These are phyloP conservation scores for Carassius auratus DNA, from an alignment of 2,113 vertebrate species.

Conservation along the genomic window DNA sequence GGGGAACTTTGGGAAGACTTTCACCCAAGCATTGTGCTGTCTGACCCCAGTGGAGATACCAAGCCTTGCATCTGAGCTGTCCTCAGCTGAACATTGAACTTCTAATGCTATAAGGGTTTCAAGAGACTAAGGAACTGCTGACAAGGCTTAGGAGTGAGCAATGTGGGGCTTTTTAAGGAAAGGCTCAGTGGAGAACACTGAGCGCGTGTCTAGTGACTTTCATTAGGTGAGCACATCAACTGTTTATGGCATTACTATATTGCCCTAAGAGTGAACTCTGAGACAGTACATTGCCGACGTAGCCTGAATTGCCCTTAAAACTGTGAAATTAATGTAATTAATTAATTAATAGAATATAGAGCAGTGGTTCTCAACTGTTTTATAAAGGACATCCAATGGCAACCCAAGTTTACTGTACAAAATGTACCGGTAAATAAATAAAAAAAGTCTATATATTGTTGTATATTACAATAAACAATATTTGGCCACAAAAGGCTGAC, in stretches of 20 bases:
- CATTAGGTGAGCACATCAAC: neutral
- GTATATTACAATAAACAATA: neutral
- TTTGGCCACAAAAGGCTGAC: neutral
- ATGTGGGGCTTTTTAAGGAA: constrained; percentile 49
- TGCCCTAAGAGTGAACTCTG: neutral
- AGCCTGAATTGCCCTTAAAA: constrained; percentile 9
- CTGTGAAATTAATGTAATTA: neutral
- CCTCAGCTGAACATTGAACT: constrained; percentile 51
- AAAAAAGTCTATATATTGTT: neutral
- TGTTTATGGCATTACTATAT: constrained; percentile 4
- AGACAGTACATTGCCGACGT: neutral
- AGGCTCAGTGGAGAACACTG: constrained; percentile 13
- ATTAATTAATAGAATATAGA: neutral
- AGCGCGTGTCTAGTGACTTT: neutral
- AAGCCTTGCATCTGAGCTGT: constrained; percentile 14
- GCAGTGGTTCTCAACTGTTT: neutral
- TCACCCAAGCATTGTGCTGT: neutral
- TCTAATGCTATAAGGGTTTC: constrained; percentile 56
- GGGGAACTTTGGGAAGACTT: neutral
- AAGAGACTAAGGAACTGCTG: constrained; percentile 24
- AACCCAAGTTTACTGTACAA: neutral
- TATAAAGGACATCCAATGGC: neutral
- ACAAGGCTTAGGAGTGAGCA: constrained; percentile 40
- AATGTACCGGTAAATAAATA: neutral
- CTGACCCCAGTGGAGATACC: neutral